phyloP scores from a whole-genome alignment of 2,888 invertebrate genomes.

The Acanthosoma haemorrhoidale region DNA sequence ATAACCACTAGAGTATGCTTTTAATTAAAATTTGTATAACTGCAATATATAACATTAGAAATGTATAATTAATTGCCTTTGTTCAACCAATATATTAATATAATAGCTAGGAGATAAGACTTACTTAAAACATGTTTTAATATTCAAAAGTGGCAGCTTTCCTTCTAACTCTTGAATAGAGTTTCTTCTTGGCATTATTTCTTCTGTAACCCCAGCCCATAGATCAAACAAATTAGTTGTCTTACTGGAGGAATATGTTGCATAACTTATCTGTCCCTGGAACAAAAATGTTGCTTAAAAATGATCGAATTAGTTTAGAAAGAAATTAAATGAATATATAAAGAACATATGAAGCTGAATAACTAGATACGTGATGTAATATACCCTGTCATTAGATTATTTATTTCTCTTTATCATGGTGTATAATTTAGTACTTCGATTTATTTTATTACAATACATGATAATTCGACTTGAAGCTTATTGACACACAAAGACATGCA shows the following conservation, averaged over 20 bases:
- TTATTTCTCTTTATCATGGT: too few relatives aligned
- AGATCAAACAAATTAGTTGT: constrained; percentile 56
- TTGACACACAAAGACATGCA: too few relatives aligned
- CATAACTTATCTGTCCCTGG: constrained; percentile 59
- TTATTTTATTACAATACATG: too few relatives aligned
- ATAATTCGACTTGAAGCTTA: too few relatives aligned
- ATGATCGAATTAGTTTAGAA: too few relatives aligned
- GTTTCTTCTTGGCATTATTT: constrained; percentile 58
- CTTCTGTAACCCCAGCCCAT: constrained; percentile 60
- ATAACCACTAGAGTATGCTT: not conserved
- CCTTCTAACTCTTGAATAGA: constrained; percentile 61
- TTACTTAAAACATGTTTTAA: constrained; percentile 60
- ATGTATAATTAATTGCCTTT: not conserved
- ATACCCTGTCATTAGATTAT: too few relatives aligned
- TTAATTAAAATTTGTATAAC: not conserved
- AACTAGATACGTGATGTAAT: too few relatives aligned
- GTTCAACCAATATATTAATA: not conserved
- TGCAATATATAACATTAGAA: not conserved
- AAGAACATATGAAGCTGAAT: too few relatives aligned
- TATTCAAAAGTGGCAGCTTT: constrained; percentile 58
- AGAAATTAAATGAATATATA: too few relatives aligned
- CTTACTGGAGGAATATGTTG: constrained; percentile 56
- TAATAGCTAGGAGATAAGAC: too few relatives aligned
- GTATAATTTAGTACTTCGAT: too few relatives aligned
- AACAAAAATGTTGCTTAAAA: too few relatives aligned